Base-by-base conservation (phyloP, 2,888 invertebrate species). In the Sipunculus nudus region DNA sequence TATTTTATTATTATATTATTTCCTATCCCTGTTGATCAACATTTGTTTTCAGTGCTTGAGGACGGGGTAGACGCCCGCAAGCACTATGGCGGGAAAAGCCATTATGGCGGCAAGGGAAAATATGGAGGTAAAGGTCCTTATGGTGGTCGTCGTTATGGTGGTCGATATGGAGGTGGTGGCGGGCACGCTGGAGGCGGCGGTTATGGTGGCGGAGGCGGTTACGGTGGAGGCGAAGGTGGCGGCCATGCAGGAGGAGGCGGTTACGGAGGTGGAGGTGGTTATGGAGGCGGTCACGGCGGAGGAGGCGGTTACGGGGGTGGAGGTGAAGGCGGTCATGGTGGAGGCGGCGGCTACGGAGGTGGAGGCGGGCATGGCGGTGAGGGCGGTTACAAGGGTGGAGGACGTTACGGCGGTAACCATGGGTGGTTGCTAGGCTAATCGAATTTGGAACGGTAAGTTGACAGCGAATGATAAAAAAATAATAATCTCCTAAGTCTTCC, bases 261-360 rank as follows among this genome's bases (percentile, higher is more conserved):
- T 68, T 39, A 70, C 72, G 71, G 70, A 2, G 71, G 71, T 26
- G 70, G 63, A 32, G 76, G 80, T 23, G 75, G 78, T 1, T 71
- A 76, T 3, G 70, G 75, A 40, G 71, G 75, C 39, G 70, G 79
- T 13, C 73, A 80, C 2, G 77, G 63, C 19, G 47, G 58, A 32
- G 54, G 41, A n/a, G 58, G 64, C 31, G 47, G 66, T 45, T 55
- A 63, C 28, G 38, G 67, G 43, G 48, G 63, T 48, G 54, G 63
- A 41, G 55, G 67, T 70, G 47, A 82, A 82, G 3, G 81, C 76
- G 16, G 72, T 69, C 38, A 71, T 72, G 70, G 68, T 8, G 71
- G 72, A 26, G 71, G 64, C 35, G 76, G 79, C 8, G 75, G 78
- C 1, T 71, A 76, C 2, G 70, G 75, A 35, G 70, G 74, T 38